phyloP scores from a whole-genome alignment of 2,797 vertebrate genomes.

The Yasuhikotakia modesta region DNA sequence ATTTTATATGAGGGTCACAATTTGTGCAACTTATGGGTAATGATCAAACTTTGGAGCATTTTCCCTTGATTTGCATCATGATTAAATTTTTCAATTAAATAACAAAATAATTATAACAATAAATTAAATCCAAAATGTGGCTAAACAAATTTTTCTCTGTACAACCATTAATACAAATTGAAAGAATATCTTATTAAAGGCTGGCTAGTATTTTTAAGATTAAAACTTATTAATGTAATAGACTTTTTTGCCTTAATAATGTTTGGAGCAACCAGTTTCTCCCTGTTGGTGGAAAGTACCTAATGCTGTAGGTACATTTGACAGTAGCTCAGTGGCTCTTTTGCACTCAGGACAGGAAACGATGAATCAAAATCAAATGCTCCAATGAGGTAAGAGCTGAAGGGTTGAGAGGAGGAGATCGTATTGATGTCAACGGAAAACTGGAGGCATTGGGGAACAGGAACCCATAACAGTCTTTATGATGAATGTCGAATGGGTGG shows the following conservation, averaged over 20 bases:
- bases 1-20: neutral
- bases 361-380: slow-evolving; percentile 44
- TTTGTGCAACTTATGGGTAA: neutral
- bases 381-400: slow-evolving; percentile 16
- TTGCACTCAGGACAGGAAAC: slow-evolving; percentile 9
- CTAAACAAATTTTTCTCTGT: too few relatives aligned
- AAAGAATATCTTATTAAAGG: too few relatives aligned
- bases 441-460: neutral
- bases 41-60: neutral
- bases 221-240: too few relatives aligned
- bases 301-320: slow-evolving; percentile 13
- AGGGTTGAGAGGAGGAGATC: slow-evolving; percentile 1
- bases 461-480: neutral
- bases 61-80: too few relatives aligned
- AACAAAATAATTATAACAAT: too few relatives aligned
- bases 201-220: too few relatives aligned
- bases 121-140: too few relatives aligned
- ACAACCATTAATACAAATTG: too few relatives aligned
- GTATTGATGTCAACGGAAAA: neutral
- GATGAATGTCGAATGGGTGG: neutral
- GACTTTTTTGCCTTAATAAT: neutral
- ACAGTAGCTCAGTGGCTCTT: neutral
- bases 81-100: too few relatives aligned
- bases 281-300: neutral
- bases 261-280: neutral